phyloP scores from a whole-genome alignment of 2,888 invertebrate genomes.

The Vanessa cardui region DNA sequence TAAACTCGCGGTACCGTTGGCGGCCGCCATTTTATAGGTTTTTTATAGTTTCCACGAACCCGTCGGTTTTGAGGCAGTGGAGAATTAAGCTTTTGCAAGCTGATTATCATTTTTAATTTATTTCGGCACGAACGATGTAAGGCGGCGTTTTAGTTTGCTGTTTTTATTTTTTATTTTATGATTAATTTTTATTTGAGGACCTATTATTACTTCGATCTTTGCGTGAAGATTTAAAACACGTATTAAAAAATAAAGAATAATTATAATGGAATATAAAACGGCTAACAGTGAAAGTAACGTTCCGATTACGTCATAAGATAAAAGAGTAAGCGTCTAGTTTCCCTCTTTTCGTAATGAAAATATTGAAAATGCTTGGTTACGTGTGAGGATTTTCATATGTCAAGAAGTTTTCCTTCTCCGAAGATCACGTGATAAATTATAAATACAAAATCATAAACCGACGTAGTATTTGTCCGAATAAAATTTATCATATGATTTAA shows the following conservation, averaged over 20 bases:
- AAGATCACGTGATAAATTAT: too few relatives aligned
- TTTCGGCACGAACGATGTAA: slow-evolving; percentile 53
- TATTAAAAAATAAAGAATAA: background rate
- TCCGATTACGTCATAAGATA: too few relatives aligned
- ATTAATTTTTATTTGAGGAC: slow-evolving; percentile 8
- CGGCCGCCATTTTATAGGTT: slow-evolving; percentile 55
- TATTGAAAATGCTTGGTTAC: too few relatives aligned
- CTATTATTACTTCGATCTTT: slow-evolving; percentile 5
- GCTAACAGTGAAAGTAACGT: too few relatives aligned
- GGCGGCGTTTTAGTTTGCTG: slow-evolving; percentile 26
- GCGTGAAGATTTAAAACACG: background rate
- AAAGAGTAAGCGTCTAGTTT: too few relatives aligned
- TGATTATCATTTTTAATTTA: slow-evolving; percentile 67
- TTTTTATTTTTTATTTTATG: slow-evolving; percentile 4
- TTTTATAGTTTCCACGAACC: slow-evolving; percentile 60
- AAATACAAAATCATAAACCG: too few relatives aligned
- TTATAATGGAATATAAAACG: too few relatives aligned
- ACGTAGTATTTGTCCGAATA: too few relatives aligned
- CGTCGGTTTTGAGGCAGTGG: slow-evolving; percentile 44
- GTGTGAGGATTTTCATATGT: too few relatives aligned
- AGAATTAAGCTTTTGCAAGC: slow-evolving; percentile 63
- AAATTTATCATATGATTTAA: too few relatives aligned
- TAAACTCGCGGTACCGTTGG: slow-evolving; percentile 54
- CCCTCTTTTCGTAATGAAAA: too few relatives aligned
- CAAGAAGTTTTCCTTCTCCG: too few relatives aligned